Percentiles rank a stretch among this genome's conserved stretches.
These are phyloP conservation scores for Sarcophaga bullata DNA, from an alignment of 1,140 invertebrate genomes.

Conservation along the genomic window DNA sequence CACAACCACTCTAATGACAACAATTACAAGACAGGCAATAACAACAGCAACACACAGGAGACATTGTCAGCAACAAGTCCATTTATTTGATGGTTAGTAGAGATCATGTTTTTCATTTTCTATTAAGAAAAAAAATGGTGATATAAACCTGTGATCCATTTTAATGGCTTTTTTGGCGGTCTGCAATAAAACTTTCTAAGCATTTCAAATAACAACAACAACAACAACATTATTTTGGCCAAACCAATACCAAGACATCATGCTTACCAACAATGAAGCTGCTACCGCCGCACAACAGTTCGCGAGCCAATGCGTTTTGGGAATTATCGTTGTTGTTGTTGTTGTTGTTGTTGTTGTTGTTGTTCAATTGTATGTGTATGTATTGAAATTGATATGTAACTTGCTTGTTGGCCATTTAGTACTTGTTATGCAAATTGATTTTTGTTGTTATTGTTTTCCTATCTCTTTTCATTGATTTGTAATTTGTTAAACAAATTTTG, in stretches of 20 bases:
- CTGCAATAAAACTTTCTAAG: conserved; percentile 8
- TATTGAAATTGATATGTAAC: no score
- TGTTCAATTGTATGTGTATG: neutral
- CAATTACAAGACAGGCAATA: conserved; percentile 13
- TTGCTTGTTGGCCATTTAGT: neutral
- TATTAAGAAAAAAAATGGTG: neutral
- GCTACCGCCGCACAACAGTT: neutral
- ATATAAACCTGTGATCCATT: conserved; percentile 6
- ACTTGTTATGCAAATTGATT: neutral
- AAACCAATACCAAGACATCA: no score
- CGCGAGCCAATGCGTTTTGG: neutral
- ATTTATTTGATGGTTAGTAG: neutral
- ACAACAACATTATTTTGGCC: neutral
- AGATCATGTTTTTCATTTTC: neutral
- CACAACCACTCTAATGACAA: conserved; percentile 31
- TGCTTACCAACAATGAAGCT: no score
- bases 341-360: neutral
- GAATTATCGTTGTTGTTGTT: neutral
- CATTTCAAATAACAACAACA: no score
- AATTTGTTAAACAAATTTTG: neutral
- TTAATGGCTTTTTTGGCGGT: neutral
- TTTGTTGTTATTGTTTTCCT: neutral
- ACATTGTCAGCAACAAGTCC: neutral
- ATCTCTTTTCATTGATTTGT: neutral
- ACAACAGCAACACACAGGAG: neutral